Evolutionary conservation across 2,888 invertebrate genomes (phyloP).

Genomic region (Hartigia nigra): DNA sequence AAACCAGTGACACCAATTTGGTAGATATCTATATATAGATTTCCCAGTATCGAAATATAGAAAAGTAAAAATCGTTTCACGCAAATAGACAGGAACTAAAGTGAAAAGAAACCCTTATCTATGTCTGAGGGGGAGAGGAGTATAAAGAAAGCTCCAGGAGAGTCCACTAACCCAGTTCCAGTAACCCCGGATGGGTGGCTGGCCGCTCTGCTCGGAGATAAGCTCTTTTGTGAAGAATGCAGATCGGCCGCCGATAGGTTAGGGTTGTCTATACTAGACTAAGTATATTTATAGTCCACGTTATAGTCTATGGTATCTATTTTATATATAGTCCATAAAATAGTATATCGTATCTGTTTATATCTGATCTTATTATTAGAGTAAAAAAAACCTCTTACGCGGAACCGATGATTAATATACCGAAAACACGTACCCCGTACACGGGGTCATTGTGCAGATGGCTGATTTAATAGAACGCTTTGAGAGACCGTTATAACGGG

Average conservation of each 20-base stretch:
- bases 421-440: neutral
- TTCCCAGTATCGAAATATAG: neutral
- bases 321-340: too few species aligned
- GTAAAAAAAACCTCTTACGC: too few species aligned
- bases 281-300: neutral
- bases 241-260: constrained; percentile 32
- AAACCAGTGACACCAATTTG: neutral
- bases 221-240: constrained; percentile 39
- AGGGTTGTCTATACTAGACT: neutral
- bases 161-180: neutral
- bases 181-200: constrained; percentile 10
- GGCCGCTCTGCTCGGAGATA: constrained; percentile 26
- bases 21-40: neutral
- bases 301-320: too few species aligned
- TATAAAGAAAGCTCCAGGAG: neutral
- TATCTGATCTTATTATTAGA: too few species aligned
- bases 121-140: too few species aligned
- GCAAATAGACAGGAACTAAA: neutral
- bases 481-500: neutral
- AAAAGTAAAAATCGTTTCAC: neutral
- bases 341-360: too few species aligned
- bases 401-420: neutral
- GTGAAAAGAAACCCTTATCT: neutral
- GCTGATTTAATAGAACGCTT: neutral
- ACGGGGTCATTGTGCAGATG: neutral